Percentiles rank a stretch among this genome's conserved stretches.
Conservation (phyloP, 1,140 invertebrate genomes). For the Zaprionus tsacasi region DNA sequence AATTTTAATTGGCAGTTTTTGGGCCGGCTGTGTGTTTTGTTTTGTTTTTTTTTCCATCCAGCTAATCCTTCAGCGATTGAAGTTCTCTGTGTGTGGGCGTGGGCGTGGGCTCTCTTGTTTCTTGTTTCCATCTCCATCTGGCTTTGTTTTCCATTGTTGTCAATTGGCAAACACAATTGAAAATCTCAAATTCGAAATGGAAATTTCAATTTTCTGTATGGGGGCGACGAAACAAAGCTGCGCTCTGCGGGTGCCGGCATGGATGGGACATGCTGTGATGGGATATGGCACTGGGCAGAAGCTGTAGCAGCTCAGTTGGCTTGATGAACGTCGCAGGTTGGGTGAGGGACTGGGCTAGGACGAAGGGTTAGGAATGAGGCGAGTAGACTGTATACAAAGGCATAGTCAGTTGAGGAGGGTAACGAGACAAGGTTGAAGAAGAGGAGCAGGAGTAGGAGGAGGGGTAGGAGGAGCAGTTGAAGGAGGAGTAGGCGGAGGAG, state of each 20-base stretch:
- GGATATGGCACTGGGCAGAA: constrained; percentile 71
- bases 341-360: neutral
- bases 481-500: too few relatives aligned
- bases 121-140: neutral
- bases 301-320: constrained; percentile 9
- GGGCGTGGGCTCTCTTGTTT: constrained; percentile 2
- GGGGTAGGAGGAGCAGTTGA: too few relatives aligned
- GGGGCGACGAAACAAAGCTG: constrained; percentile 15
- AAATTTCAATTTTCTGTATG: constrained; percentile 18
- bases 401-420: too few relatives aligned
- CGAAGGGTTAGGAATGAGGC: neutral
- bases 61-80: constrained; percentile 32
- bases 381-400: too few relatives aligned
- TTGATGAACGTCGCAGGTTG: constrained; percentile 35
- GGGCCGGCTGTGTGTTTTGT: constrained; percentile 4
- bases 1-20: constrained; percentile 67
- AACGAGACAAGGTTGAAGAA: too few relatives aligned
- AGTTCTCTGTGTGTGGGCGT: too few relatives aligned
- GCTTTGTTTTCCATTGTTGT: constrained; percentile 12
- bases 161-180: constrained; percentile 13
- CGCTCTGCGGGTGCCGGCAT: constrained; percentile 29
- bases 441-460: too few relatives aligned
- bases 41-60: too few relatives aligned
- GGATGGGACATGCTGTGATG: constrained; percentile 77
- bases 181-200: neutral